Base-by-base conservation (phyloP, 2,113 vertebrate species). In the Tetrax tetrax region DNA sequence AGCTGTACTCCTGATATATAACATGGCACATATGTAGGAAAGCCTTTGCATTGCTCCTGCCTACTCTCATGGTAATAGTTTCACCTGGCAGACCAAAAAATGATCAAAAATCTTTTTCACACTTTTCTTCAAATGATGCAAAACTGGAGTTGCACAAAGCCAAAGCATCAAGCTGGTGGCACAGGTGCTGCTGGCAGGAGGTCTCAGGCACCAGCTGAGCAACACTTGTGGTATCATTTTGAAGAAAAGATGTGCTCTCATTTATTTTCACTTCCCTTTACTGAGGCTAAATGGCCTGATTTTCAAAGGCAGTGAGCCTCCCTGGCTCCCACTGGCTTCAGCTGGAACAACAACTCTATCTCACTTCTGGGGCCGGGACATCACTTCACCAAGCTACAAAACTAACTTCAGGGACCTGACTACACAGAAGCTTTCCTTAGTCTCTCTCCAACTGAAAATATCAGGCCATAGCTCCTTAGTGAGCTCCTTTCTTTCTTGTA, bases 131-230 rank as follows among this genome's bases (percentile, higher is more conserved):
- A 48, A 57, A 31, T 37, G 21, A 45, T 61, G 48, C 50, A 45
- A 79, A 76, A 72, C 37, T 71, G 35, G 38, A 93, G 56, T 47
- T 87, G 33, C 53, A 41, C 48, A 61, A 95, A 96, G 53, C 33
- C 65, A 53, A 56, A 64, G 35, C 69, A 89, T 18, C 28, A 65
- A 91, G 48, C 47, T 93, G 80, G 41, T 88, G 76, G 31, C 71
- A 95, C 83, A 87, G 87, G 77, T 94, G 87, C 27, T 95, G 65
- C 74, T 89, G 91, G 69, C 74, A 87, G 95, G 89, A 84, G 53
- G 57, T 79, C 74, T 68, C 27, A 29, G 43, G 59, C 45, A 53
- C 69, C 65, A 89, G 81, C 50, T 95, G 77, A 89, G 84, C 29
- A 57, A 21, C 12, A 31, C 48, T 60, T 56, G 25, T 50, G 7